Conservation (phyloP, 2,888 invertebrate species). For the Eilema depressum region DNA sequence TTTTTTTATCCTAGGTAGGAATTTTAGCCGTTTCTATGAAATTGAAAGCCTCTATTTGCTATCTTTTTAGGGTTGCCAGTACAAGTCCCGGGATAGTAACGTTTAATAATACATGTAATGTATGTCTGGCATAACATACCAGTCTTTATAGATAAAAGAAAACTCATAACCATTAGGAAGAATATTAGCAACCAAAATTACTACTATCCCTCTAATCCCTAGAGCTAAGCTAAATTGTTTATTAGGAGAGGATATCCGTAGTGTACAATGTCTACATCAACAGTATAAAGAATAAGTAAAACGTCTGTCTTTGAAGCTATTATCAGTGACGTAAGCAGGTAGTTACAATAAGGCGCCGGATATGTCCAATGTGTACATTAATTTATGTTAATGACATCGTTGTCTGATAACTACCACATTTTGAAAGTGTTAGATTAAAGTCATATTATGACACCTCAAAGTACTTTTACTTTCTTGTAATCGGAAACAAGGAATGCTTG, state of each 20-base stretch:
- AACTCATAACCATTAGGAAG: not conserved
- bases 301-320: not conserved
- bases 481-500: not conserved
- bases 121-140: too few relatives aligned
- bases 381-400: constrained; percentile 19
- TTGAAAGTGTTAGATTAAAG: constrained; percentile 16
- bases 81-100: too few relatives aligned
- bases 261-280: not conserved
- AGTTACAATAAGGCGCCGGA: not conserved
- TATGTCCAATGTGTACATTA: constrained; percentile 9
- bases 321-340: not conserved
- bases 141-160: not conserved
- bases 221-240: too few relatives aligned
- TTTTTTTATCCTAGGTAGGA: not conserved
- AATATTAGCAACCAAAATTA: too few relatives aligned
- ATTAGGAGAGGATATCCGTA: too few relatives aligned
- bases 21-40: not conserved
- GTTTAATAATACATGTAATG: too few relatives aligned
- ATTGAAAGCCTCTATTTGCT: not conserved
- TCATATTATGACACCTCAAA: constrained; percentile 9
- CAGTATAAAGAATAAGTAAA: not conserved
- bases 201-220: too few relatives aligned
- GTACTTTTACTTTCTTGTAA: too few relatives aligned
- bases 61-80: not conserved
- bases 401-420: constrained; percentile 14